A percentile compares a stretch with the other conserved stretches of the same genome.
These are phyloP conservation scores for Myotis davidii DNA, from an alignment of 2,113 vertebrate genomes.

Conservation along the genomic window DNA sequence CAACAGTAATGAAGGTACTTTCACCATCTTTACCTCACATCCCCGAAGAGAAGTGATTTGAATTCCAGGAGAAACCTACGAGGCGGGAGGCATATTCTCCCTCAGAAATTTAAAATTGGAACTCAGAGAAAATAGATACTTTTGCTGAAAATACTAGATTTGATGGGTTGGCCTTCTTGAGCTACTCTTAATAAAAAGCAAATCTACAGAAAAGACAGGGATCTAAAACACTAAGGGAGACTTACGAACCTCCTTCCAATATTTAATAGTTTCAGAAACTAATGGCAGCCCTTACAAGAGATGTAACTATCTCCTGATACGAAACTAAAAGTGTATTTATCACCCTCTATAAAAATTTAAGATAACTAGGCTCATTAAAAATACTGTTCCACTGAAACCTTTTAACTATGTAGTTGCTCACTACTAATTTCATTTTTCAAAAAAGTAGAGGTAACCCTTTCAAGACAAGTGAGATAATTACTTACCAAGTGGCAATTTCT, in stretches of 20 bases:
- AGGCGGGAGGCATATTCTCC: background rate
- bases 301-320: background rate
- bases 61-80: background rate
- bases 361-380: constrained; percentile 1
- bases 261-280: background rate
- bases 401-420: background rate
- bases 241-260: background rate
- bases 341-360: background rate
- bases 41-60: background rate
- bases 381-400: background rate
- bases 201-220: background rate
- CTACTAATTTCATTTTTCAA: background rate
- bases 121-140: constrained; percentile 20
- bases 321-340: background rate
- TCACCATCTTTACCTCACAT: background rate
- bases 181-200: background rate
- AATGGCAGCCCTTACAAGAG: background rate
- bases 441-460: background rate
- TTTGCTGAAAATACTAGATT: constrained; percentile 7
- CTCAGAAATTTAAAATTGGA: background rate
- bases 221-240: background rate
- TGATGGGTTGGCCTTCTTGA: background rate
- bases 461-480: constrained; percentile 20
- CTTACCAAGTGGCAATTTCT: constrained; percentile 98
- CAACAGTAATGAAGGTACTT: background rate